Evolutionary conservation across 2,113 vertebrate genomes (phyloP).

Genomic region (Coregonus clupeaformis): DNA sequence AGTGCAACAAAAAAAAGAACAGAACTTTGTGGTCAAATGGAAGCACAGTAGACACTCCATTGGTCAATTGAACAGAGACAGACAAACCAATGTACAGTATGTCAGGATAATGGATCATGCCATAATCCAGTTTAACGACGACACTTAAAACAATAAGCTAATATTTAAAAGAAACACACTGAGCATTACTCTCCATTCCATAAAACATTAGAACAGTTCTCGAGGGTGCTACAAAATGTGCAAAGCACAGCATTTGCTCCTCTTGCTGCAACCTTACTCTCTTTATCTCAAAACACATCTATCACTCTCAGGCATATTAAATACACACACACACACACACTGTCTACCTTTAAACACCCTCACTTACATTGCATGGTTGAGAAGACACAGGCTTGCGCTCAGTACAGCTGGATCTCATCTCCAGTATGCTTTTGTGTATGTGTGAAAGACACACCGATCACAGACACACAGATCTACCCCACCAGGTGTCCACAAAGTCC

Average conservation of each 20-base stretch:
- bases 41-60: too few relatives aligned
- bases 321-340: not conserved
- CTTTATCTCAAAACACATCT: slow-evolving; percentile 2
- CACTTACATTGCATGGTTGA: slow-evolving; percentile 68
- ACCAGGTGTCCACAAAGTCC: not conserved
- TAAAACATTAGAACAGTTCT: too few relatives aligned
- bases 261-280: not conserved
- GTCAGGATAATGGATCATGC: too few relatives aligned
- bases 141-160: too few relatives aligned
- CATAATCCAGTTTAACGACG: too few relatives aligned
- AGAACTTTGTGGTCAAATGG: not conserved
- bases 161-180: too few relatives aligned
- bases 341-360: slow-evolving; percentile 18
- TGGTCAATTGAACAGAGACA: too few relatives aligned
- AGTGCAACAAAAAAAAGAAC: not conserved
- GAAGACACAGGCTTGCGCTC: slow-evolving; percentile 63
- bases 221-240: too few relatives aligned
- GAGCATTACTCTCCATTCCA: not conserved
- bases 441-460: slow-evolving; percentile 1
- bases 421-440: slow-evolving; percentile 32
- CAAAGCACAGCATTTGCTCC: too few relatives aligned
- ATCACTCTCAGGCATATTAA: not conserved
- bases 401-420: slow-evolving; percentile 75
- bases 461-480: not conserved
- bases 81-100: too few relatives aligned